phyloP scores from a whole-genome alignment of 1,140 invertebrate species.

The Scylla paramamosain region DNA sequence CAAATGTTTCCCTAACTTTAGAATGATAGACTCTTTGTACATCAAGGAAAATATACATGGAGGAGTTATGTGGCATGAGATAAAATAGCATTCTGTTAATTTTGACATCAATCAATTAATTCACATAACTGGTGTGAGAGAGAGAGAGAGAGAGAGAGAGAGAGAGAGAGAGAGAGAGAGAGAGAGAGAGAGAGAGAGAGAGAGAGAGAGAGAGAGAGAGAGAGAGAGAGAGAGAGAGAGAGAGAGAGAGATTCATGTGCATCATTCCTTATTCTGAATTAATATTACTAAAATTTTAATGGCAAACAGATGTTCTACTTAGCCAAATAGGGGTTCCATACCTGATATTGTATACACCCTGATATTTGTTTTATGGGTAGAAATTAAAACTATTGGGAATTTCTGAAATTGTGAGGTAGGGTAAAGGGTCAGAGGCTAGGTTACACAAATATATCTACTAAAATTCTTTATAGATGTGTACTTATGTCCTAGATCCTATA shows the following conservation, averaged over 20 bases:
- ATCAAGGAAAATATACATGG: constrained; percentile 36
- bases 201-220: constrained; percentile 43
- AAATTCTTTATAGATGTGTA: background rate
- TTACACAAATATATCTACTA: constrained; percentile 24
- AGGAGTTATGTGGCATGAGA: background rate
- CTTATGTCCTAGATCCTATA: constrained; percentile 7
- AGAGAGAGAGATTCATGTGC: background rate
- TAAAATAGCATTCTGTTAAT: background rate
- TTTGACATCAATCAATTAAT: background rate
- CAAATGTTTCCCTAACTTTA: background rate
- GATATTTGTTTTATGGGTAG: background rate
- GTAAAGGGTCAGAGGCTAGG: constrained; percentile 1
- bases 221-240: constrained; percentile 35
- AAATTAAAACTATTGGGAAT: background rate
- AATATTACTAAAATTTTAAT: background rate
- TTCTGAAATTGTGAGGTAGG: constrained; percentile 22
- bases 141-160: constrained; percentile 18
- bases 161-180: constrained; percentile 21
- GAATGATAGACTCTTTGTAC: constrained; percentile 49
- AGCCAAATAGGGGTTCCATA: background rate
- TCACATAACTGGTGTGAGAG: background rate
- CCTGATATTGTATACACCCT: constrained; percentile 13
- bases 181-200: constrained; percentile 37
- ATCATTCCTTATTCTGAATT: no score
- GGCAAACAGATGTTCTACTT: background rate